These are phyloP conservation scores for Papilio polyxenes DNA, from an alignment of 1,140 invertebrate genomes.

Conservation along the genomic window DNA sequence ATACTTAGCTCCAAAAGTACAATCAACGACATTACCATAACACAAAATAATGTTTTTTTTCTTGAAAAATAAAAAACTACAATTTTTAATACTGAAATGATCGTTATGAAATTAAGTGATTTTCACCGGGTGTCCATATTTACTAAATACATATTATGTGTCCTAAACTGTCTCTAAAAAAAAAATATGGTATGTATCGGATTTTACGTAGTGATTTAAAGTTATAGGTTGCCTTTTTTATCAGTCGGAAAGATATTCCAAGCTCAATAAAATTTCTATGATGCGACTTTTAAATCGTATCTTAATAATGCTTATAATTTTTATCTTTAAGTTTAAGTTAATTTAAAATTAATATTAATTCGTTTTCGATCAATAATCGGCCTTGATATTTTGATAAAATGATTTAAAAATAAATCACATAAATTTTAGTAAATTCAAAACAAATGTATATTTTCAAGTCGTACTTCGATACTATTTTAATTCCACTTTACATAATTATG, in stretches of 20 bases:
- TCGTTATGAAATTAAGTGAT: no score
- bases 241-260: not conserved
- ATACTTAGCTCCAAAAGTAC: slow-evolving; percentile 62
- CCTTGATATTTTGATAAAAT: slow-evolving; percentile 1
- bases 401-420: not conserved
- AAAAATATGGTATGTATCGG: no score
- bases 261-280: not conserved
- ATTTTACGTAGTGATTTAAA: no score
- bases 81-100: no score
- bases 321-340: not conserved
- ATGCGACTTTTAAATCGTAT: not conserved
- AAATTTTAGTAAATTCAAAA: not conserved
- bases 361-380: not conserved
- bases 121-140: no score
- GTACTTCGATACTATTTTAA: not conserved
- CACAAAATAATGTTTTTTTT: not conserved
- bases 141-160: no score
- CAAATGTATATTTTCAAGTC: not conserved
- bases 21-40: slow-evolving; percentile 41
- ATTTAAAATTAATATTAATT: not conserved
- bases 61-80: not conserved
- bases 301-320: not conserved
- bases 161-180: no score
- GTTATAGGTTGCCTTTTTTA: not conserved
- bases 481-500: not conserved